Percentiles rank a stretch among this genome's conserved stretches.
Evolutionary conservation across 92 coral and sea anemone species (phyloP).

Genomic region (Umimayanthus chanpuru): DNA sequence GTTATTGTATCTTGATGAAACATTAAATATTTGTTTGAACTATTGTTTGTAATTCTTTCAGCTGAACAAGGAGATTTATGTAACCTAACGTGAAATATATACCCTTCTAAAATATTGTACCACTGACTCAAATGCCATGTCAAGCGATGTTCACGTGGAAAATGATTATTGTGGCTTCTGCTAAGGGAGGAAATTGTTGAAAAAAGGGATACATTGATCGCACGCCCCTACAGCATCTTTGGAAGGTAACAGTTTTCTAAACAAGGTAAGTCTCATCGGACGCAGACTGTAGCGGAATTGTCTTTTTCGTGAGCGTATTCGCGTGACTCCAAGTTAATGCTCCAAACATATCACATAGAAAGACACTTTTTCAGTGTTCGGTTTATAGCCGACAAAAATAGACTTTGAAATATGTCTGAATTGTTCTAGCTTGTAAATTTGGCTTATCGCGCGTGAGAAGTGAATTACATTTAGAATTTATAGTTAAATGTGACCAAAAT

Average conservation of each 20-base stretch:
- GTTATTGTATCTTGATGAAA: too few species aligned
- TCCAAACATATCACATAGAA: too few species aligned
- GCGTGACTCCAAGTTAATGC: too few species aligned
- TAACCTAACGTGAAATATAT: neutral
- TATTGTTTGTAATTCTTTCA: neutral
- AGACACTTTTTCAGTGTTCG: too few species aligned
- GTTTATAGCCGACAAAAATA: too few species aligned
- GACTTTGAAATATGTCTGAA: too few species aligned
- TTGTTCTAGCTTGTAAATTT: too few species aligned
- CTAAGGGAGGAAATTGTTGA: neutral
- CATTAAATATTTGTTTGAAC: neutral
- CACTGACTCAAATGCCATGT: neutral
- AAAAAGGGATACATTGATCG: neutral
- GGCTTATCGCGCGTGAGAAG: neutral
- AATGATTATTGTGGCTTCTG: neutral
- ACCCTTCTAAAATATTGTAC: neutral
- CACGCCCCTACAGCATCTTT: neutral
- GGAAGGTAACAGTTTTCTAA: neutral
- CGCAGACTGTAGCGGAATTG: neutral
- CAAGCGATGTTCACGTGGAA: neutral
- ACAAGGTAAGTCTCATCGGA: neutral
- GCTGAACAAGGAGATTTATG: neutral
- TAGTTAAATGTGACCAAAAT: neutral
- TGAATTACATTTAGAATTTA: neutral
- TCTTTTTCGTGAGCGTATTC: neutral